Evolutionary conservation across 1,140 invertebrate species (phyloP), one percentile per base, ranked within the genome.

Genomic region (Pogonomyrmex barbatus): DNA sequence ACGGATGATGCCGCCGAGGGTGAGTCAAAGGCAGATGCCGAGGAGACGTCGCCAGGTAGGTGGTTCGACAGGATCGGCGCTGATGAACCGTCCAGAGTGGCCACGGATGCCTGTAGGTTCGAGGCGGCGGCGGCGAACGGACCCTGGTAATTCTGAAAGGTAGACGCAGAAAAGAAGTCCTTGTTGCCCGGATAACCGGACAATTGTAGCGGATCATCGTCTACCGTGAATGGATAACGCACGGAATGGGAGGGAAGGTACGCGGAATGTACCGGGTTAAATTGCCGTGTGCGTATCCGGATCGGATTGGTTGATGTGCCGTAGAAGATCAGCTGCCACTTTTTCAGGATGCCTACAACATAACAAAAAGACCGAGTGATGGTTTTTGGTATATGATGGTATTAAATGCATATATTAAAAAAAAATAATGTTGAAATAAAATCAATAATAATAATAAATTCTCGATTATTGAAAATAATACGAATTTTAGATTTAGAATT

Each of bases 251-350:
- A 81, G 3, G 77, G 47, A 94, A 71, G 92, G 93, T 87, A 94
- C 93, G 94, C 90, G 86, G 94, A 95, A 94, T 91, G 94, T 95
- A 95, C 96, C 95, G 94, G 95, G 94, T 91, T 94, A 94, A 88
- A 95, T 92, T 92, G 94, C 83, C 89, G 94, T 76, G 87, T 93
- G 88, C 92, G 94, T 91, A 98, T 95, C 86, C 97, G 96, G 87
- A 98, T 96, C 0, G 98, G 98, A 93, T 98, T 97, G 2, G 96
- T 96, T 42, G 97, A 96, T 0, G 98, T 99, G 17, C 98, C 98
- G 91, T 99, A 99, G 93, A 99, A 98, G 91, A 99, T 98, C 60
- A 99, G 95, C 94, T 98, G 98, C 98, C 98, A 99, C 94, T 98
- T 98, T 90, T 98, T 97, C 54, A 99, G 93, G 70, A 98, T 97